phyloP scores from a whole-genome alignment of 2,888 invertebrate genomes.

The Stenotaenia linearis region DNA sequence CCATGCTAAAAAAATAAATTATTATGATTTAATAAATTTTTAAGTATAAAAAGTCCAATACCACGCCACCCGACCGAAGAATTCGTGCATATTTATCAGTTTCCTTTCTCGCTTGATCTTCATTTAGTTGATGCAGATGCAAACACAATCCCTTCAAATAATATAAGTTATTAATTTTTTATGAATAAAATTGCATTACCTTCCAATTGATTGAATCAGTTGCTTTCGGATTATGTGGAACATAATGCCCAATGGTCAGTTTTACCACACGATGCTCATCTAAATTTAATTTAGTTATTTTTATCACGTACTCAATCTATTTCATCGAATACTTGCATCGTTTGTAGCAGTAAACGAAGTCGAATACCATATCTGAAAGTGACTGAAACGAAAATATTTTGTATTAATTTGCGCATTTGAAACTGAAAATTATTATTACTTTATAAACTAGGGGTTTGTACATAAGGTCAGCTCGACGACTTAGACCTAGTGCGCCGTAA shows the following conservation, averaged over 20 bases:
- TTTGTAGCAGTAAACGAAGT: background rate
- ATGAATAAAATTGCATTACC: too few relatives aligned
- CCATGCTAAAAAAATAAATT: background rate
- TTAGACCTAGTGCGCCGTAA: constrained; percentile 43
- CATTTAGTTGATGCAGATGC: background rate
- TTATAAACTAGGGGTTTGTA: constrained; percentile 31
- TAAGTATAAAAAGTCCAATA: too few relatives aligned
- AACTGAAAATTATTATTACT: too few relatives aligned
- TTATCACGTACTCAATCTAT: background rate
- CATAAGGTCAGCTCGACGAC: constrained; percentile 34
- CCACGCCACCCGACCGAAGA: background rate
- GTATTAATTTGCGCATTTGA: too few relatives aligned
- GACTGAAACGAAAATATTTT: background rate
- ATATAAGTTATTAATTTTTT: background rate
- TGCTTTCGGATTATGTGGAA: background rate
- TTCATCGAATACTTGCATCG: background rate
- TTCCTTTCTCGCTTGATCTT: background rate
- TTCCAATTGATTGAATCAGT: constrained; percentile 12
- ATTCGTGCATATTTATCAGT: background rate
- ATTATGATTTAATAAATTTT: background rate
- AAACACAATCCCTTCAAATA: background rate
- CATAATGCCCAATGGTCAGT: constrained; percentile 8
- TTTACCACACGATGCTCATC: constrained; percentile 26
- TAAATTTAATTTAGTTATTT: background rate
- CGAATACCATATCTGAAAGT: background rate